Conservation (phyloP, 2,797 vertebrate genomes). For the Paramormyrops hopkinsi region DNA sequence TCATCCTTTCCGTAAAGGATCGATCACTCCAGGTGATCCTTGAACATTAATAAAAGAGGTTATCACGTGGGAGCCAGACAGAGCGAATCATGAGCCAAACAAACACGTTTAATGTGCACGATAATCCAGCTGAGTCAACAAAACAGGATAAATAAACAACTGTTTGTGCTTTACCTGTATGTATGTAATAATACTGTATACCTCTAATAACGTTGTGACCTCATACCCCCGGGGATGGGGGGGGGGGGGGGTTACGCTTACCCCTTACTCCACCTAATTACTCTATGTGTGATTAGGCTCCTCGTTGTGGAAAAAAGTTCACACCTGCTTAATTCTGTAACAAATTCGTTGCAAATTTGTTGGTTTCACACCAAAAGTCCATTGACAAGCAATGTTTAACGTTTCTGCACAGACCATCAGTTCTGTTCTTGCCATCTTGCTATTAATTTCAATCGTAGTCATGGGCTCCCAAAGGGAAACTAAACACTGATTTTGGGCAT, state of each 20-base stretch:
- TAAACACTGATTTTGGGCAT: neutral
- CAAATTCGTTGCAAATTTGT: neutral
- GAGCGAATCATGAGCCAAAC: conserved; percentile 56
- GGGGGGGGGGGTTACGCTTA: neutral
- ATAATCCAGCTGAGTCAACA: conserved; percentile 11
- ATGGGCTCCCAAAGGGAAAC: neutral
- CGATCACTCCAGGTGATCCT: conserved; percentile 63
- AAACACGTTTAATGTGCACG: conserved; percentile 25
- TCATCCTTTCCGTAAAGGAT: conserved; percentile 64
- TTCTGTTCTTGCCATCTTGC: neutral
- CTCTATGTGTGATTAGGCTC: neutral
- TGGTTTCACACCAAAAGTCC: neutral
- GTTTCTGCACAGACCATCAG: neutral
- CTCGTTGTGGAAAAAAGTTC: neutral
- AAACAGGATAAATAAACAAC: conserved; percentile 42
- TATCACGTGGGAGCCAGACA: neutral
- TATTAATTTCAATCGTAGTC: neutral
- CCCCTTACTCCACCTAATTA: neutral
- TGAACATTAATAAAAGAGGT: conserved; percentile 54
- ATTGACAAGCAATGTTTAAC: neutral
- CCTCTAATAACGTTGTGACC: neutral
- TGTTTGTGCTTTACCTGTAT: neutral
- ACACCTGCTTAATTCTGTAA: neutral
- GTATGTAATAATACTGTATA: neutral
- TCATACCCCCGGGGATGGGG: neutral